Conservation (phyloP, 2,888 invertebrate species). For the Lepidochitona cinerea region DNA sequence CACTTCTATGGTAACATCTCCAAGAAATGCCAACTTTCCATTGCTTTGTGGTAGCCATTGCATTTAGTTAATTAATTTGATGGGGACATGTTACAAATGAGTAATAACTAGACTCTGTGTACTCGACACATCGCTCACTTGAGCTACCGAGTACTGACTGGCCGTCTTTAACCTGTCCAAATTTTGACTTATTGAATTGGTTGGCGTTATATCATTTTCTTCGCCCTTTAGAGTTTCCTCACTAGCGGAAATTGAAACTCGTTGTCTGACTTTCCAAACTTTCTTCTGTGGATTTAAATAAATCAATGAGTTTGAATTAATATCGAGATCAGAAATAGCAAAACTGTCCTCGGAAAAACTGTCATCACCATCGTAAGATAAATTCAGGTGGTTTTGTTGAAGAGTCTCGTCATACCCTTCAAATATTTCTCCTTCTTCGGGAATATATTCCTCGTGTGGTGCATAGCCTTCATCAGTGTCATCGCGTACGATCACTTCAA, state of each 20-base stretch:
- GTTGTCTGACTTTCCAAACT: neutral
- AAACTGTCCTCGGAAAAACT: neutral
- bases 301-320: neutral
- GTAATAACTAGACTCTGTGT: neutral
- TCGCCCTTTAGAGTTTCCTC: neutral
- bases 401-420: neutral
- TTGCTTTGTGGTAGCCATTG: too few relatives aligned
- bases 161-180: neutral
- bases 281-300: neutral
- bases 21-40: too few relatives aligned
- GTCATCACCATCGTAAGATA: neutral
- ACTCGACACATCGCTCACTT: neutral
- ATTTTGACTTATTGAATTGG: neutral
- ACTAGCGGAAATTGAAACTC: neutral
- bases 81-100: neutral
- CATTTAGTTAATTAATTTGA: too few relatives aligned
- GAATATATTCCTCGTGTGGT: neutral
- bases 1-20: too few relatives aligned
- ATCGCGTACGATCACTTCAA: slow-evolving; percentile 56
- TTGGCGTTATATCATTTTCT: neutral
- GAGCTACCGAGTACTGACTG: neutral
- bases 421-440: neutral
- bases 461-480: neutral
- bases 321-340: neutral
- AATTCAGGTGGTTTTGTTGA: neutral